Evolutionary conservation across 2,888 invertebrate species (phyloP).

Genomic region (Andrena chrysosceles): DNA sequence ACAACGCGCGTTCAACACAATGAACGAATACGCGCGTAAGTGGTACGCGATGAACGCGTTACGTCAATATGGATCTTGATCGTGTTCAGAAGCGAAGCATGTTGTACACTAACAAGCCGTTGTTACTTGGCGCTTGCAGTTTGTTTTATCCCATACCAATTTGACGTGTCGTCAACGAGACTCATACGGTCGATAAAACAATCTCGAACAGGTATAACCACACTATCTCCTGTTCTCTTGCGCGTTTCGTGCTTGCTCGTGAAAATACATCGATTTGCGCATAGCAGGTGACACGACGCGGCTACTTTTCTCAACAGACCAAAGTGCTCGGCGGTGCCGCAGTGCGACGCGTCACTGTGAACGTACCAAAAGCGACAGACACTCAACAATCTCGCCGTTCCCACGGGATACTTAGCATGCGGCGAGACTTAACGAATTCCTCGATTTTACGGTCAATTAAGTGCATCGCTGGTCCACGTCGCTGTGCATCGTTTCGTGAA

Average conservation of each 20-base stretch:
- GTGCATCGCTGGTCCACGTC: conserved; percentile 20
- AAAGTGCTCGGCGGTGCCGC: conserved; percentile 20
- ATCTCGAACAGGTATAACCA: background rate
- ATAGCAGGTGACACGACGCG: conserved; percentile 13
- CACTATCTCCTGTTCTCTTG: background rate
- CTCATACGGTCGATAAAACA: conserved; percentile 53
- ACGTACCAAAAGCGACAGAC: background rate
- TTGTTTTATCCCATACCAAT: conserved; percentile 54
- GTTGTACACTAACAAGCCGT: background rate
- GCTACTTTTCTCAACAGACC: background rate
- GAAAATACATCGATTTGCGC: conserved; percentile 2
- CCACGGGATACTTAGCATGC: conserved; percentile 30
- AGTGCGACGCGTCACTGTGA: conserved; percentile 39
- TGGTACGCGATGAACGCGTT: background rate
- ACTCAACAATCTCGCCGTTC: conserved; percentile 14
- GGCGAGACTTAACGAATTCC: conserved; percentile 43
- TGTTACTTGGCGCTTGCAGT: conserved; percentile 17
- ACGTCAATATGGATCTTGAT: background rate
- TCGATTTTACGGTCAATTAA: conserved; percentile 58
- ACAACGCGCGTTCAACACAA: conserved; percentile 9
- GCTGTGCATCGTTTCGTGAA: conserved; percentile 53
- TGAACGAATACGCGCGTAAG: conserved; percentile 20
- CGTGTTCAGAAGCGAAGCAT: background rate
- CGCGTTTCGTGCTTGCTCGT: background rate
- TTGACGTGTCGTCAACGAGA: conserved; percentile 46